Base-by-base conservation (phyloP, 2,888 invertebrate species). In the Acleris sparsana region DNA sequence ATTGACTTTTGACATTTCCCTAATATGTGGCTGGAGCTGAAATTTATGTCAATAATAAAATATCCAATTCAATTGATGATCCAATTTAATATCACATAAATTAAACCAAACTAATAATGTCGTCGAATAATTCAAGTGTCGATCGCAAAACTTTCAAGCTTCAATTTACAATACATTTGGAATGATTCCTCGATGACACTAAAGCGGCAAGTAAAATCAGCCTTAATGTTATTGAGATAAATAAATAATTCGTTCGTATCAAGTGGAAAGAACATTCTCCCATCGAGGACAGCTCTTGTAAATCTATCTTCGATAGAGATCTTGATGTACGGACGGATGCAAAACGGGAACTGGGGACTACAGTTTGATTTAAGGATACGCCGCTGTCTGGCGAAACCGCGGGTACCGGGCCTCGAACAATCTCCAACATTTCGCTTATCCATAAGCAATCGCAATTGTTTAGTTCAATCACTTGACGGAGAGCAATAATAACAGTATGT, bases 251-350 rank as follows among this genome's bases (percentile, higher is more conserved):
- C 84, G 84, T 79, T 80, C 78, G 81, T 79, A 82, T 80, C 82
- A 83, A 82, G 83, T 81, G 82, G 74, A 82, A 80, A 83, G 80
- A 82, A 78, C 80, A 77, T 81, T 83, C 81, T 82, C 78, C 79
- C 80, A 81, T 78, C 82, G 82, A 74, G 72, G 88, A 89, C 87
- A 85, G 84, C 82, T 84, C 92, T 91, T 92, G 92, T 93, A 93
- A 93, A 93, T 93, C 88, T 86, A 85, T 85, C 86, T 85, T 80
- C 75, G 93, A 93, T 93, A 90, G 87, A 83, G 79, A 93, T 93
- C 93, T 93, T 92, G 92, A 92, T 90, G 85, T 89, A 90, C 87
- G 87, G 84, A 90, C 92, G 92, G 89, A 93, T 92, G 93, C 90
- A 88, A 89, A 93, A 90, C 88, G 86, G 87, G 87, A 87, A 83